These are phyloP conservation scores for Anthopleura sola DNA, from an alignment of 64 coral and sea anemone species.

Conservation along the genomic window DNA sequence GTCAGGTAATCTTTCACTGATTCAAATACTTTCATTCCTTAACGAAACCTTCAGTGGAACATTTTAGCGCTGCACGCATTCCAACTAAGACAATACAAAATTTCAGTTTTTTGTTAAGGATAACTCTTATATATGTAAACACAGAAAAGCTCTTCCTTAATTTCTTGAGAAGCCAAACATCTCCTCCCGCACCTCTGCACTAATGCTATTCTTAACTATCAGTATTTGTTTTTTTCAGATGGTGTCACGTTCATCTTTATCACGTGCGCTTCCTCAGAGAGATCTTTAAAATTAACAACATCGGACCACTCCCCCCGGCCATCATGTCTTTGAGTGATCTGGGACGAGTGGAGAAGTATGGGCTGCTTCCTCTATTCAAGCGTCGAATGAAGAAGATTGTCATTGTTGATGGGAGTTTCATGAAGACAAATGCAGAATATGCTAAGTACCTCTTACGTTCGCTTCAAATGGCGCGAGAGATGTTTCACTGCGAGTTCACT, in stretches of 20 bases:
- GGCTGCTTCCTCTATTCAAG: slow-evolving; percentile 69
- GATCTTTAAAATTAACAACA: slow-evolving; percentile 61
- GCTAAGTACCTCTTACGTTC: slow-evolving; percentile 60
- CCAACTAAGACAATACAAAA: neutral
- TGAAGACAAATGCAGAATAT: slow-evolving; percentile 43
- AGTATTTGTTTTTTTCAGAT: slow-evolving; percentile 30
- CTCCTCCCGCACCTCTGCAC: slow-evolving; percentile 2
- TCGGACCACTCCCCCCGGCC: slow-evolving; percentile 74
- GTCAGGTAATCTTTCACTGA: slow-evolving; percentile 49
- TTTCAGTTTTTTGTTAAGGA: too few relatives aligned
- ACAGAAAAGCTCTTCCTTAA: too few relatives aligned
- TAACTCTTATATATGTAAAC: too few relatives aligned
- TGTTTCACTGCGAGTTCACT: slow-evolving; percentile 68
- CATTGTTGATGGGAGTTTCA: slow-evolving; percentile 72
- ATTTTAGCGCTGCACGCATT: too few relatives aligned
- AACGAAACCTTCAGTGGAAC: neutral
- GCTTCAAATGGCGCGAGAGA: slow-evolving; percentile 62
- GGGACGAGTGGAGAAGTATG: slow-evolving; percentile 87
- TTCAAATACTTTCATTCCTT: too few relatives aligned
- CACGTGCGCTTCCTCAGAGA: slow-evolving; percentile 83
- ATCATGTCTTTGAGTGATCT: slow-evolving; percentile 73
- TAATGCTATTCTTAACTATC: slow-evolving; percentile 20
- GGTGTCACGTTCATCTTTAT: slow-evolving; percentile 84
- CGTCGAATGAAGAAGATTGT: slow-evolving; percentile 76
- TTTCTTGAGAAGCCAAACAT: too few relatives aligned